Evolutionary conservation across 2,797 vertebrate species (phyloP).

Genomic region (Amblyopsis hoosieri): DNA sequence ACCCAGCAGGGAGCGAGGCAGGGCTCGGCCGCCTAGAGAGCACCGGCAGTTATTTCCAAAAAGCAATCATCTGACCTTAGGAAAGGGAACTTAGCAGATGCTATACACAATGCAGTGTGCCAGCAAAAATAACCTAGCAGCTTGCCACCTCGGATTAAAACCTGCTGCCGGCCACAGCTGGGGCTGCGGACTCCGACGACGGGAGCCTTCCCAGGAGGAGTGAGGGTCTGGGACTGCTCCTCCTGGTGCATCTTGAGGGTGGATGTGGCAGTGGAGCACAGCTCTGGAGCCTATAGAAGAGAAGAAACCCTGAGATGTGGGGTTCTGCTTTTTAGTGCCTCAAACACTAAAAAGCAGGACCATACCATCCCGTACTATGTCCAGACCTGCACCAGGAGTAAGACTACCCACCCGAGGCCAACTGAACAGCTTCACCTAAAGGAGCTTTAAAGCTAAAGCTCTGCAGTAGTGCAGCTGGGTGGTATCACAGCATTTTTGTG

Average conservation of each 20-base stretch:
- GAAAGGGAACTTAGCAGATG: neutral
- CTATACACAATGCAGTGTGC: neutral
- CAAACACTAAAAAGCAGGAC: neutral
- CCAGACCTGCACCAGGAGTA: no score
- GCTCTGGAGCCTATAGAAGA: slow-evolving; percentile 80
- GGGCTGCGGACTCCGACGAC: slow-evolving; percentile 85
- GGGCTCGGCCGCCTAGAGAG: slow-evolving; percentile 77
- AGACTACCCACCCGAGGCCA: no score
- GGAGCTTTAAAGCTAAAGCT: no score
- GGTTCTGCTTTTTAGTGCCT: neutral
- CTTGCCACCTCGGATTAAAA: slow-evolving; percentile 81
- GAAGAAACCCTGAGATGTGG: neutral
- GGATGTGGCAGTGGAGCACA: slow-evolving; percentile 84
- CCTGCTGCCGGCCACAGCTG: slow-evolving; percentile 84
- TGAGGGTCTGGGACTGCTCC: slow-evolving; percentile 84
- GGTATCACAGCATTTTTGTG: no score
- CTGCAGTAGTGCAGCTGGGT: no score
- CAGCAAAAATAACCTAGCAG: slow-evolving; percentile 73
- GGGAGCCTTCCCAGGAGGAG: slow-evolving; percentile 86
- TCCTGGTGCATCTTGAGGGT: slow-evolving; percentile 86
- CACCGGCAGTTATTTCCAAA: neutral
- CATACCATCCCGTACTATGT: neutral
- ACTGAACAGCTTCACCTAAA: no score
- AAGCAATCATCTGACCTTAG: neutral
- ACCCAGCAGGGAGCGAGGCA: slow-evolving; percentile 85